Percentiles rank a stretch among this genome's conserved stretches.
phyloP scores from a whole-genome alignment of 2,888 invertebrate species.

The Drosophila falleni region DNA sequence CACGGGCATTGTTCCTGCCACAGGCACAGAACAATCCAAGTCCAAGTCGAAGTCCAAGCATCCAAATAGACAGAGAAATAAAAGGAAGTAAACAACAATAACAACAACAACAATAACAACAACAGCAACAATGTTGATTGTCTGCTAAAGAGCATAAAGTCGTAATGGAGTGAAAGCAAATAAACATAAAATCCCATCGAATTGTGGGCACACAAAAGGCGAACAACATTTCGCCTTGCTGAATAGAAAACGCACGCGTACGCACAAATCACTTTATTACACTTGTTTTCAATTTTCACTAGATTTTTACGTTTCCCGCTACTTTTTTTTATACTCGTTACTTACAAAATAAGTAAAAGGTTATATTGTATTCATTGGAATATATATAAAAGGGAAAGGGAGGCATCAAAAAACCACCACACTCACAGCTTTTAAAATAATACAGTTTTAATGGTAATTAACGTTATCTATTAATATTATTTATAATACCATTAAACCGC shows the following conservation, averaged over 20 bases:
- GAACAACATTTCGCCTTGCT: conserved; percentile 36
- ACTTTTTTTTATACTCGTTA: not conserved
- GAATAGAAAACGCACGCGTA: conserved; percentile 71
- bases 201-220: conserved; percentile 75
- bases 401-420: too few species aligned
- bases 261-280: conserved; percentile 83
- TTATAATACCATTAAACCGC: too few species aligned
- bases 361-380: too few species aligned
- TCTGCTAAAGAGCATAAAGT: conserved; percentile 81
- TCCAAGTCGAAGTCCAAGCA: conserved; percentile 4
- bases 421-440: too few species aligned
- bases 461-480: too few species aligned
- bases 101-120: conserved; percentile 17
- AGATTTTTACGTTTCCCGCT: conserved; percentile 30
- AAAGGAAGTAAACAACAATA: conserved; percentile 11
- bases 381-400: too few species aligned
- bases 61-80: conserved; percentile 10
- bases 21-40: not conserved
- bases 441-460: too few species aligned
- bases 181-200: conserved; percentile 80
- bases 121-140: conserved; percentile 72
- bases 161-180: conserved; percentile 79
- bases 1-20: conserved; percentile 63
- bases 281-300: conserved; percentile 76
- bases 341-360: too few species aligned